phyloP scores from a whole-genome alignment of 2,888 invertebrate species.

The Encarsia formosa region DNA sequence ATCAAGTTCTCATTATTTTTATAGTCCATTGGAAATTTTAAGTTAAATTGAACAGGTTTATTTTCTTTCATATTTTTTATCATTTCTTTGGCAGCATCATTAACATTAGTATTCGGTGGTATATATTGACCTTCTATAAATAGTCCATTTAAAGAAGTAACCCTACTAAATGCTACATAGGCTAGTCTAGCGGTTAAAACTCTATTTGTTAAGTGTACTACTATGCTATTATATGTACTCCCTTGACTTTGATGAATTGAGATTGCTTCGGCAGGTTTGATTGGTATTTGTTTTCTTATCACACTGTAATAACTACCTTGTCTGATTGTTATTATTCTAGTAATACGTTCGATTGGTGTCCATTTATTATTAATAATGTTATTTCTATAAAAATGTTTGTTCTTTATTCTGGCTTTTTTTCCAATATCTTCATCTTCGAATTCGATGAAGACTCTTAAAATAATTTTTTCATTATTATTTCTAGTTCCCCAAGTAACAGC shows the following conservation, averaged over 20 bases:
- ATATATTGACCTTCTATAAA: background rate
- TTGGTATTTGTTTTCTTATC: constrained; percentile 1
- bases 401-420: background rate
- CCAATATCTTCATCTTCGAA: background rate
- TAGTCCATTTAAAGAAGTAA: background rate
- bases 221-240: background rate
- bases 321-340: background rate
- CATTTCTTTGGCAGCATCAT: background rate
- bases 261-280: background rate
- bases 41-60: too few species aligned
- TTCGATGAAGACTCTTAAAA: background rate
- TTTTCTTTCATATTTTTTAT: background rate
- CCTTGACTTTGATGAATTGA: constrained; percentile 3
- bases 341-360: background rate
- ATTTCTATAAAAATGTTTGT: too few species aligned
- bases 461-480: constrained; percentile 1
- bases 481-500: background rate
- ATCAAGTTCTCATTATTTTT: background rate
- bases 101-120: background rate
- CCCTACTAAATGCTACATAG: background rate
- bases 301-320: constrained; percentile 1
- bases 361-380: too few species aligned
- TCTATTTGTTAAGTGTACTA: background rate
- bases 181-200: background rate
- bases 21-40: background rate